Percentiles rank a stretch among this genome's conserved stretches.
Evolutionary conservation across 2,888 invertebrate species (phyloP).

Genomic region (Epistrophe grossulariae): DNA sequence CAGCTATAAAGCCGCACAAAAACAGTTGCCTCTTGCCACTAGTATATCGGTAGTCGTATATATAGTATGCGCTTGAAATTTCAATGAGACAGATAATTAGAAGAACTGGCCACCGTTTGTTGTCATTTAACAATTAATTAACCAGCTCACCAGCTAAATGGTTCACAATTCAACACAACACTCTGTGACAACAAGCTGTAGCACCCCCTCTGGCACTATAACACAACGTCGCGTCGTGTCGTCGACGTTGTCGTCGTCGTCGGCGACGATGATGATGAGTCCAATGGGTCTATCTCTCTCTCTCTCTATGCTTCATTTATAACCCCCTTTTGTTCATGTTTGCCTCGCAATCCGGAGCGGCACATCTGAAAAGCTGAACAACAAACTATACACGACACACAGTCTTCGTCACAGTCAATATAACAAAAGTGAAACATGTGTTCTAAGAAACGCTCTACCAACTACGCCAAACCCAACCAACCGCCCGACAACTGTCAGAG

Average conservation of each 20-base stretch:
- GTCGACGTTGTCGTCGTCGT: background rate
- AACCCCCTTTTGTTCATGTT: conserved; percentile 50
- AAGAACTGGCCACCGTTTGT: conserved; percentile 74
- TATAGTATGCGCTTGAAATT: conserved; percentile 69
- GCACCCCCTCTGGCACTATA: background rate
- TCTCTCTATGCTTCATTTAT: background rate
- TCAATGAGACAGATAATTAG: conserved; percentile 76
- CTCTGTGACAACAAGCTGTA: conserved; percentile 30
- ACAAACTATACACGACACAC: conserved; percentile 39
- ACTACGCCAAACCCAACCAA: background rate
- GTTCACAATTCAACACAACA: conserved; percentile 74
- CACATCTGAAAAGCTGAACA: conserved; percentile 55
- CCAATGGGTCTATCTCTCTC: conserved; percentile 12
- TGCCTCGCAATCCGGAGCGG: conserved; percentile 27
- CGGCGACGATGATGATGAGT: background rate
- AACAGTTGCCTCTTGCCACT: conserved; percentile 39
- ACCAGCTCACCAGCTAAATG: conserved; percentile 75
- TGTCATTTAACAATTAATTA: conserved; percentile 76
- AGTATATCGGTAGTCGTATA: background rate
- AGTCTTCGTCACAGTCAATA: conserved; percentile 53
- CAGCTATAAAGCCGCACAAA: conserved; percentile 9
- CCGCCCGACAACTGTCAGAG: conserved; percentile 55
- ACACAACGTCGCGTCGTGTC: conserved; percentile 2
- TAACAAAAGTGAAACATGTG: conserved; percentile 75
- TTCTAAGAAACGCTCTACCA: conserved; percentile 62